phyloP scores from a whole-genome alignment of 2,797 vertebrate genomes.

The Lacerta agilis region DNA sequence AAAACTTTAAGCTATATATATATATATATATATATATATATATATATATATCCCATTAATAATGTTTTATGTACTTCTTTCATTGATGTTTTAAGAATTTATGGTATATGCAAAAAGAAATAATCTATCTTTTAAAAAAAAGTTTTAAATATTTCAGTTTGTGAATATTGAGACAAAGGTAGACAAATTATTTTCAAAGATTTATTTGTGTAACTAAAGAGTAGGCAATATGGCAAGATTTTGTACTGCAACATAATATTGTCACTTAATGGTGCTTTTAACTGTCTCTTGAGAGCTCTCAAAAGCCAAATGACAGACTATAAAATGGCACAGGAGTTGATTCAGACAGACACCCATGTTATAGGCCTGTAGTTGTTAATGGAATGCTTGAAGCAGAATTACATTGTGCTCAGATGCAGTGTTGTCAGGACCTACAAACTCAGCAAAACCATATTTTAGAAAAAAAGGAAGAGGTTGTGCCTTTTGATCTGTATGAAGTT shows the following conservation, averaged over 20 bases:
- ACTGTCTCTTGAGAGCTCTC: slow-evolving; percentile 14
- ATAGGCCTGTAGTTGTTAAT: background rate
- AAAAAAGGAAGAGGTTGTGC: background rate
- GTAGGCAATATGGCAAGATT: slow-evolving; percentile 2
- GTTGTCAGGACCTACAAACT: background rate
- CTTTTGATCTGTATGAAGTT: background rate
- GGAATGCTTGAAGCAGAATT: slow-evolving; percentile 5
- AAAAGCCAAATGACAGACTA: slow-evolving; percentile 6
- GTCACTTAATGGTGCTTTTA: slow-evolving; percentile 30
- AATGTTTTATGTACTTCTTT: background rate
- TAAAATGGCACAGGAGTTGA: slow-evolving; percentile 25
- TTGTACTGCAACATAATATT: slow-evolving; percentile 7
- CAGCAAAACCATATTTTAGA: background rate
- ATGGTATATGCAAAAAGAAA: background rate
- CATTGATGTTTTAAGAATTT: background rate
- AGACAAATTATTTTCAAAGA: background rate
- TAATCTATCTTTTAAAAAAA: background rate
- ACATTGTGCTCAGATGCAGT: background rate
- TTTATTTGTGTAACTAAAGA: slow-evolving; percentile 8
- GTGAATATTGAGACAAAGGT: background rate
- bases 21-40: too few relatives aligned
- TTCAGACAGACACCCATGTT: background rate
- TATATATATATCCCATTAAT: background rate
- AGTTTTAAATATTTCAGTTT: background rate
- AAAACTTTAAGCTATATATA: background rate